These are phyloP conservation scores for Phortica okadai DNA, from an alignment of 2,888 invertebrate species.

Conservation along the genomic window DNA sequence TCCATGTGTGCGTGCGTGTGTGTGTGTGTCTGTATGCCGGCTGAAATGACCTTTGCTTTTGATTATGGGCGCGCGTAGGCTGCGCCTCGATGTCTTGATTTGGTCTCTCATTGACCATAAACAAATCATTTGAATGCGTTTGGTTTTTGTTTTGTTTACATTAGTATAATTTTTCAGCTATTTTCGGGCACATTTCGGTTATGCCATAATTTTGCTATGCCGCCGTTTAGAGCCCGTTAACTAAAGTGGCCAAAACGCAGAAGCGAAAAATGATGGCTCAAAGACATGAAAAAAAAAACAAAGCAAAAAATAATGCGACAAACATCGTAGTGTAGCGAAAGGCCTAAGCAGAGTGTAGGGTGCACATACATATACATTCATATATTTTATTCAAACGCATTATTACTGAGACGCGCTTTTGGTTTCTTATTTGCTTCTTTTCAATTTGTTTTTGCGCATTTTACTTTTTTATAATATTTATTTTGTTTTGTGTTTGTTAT, in stretches of 20 bases:
- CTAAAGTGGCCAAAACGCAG: neutral
- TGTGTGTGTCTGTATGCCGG: neutral
- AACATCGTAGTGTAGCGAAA: no score
- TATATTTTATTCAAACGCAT: neutral
- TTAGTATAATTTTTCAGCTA: neutral
- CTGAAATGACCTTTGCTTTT: conserved; percentile 7
- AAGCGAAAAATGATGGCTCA: neutral
- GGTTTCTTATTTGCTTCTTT: neutral
- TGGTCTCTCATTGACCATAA: no score
- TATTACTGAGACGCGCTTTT: neutral
- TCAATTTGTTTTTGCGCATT: neutral
- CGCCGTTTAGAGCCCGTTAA: neutral
- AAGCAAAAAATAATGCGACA: neutral
- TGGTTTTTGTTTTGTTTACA: neutral
- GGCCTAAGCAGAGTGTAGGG: no score
- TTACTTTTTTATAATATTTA: neutral
- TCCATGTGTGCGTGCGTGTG: conserved; percentile 3
- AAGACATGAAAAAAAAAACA: neutral
- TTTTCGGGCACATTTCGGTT: neutral
- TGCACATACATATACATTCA: neutral
- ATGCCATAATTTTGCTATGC: neutral
- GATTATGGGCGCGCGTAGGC: neutral
- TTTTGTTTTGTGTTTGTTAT: conserved; percentile 17
- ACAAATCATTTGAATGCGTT: neutral
- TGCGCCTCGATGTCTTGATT: neutral